Base-by-base conservation (phyloP, 1,140 invertebrate species). In the Harlomillsia oculata region DNA sequence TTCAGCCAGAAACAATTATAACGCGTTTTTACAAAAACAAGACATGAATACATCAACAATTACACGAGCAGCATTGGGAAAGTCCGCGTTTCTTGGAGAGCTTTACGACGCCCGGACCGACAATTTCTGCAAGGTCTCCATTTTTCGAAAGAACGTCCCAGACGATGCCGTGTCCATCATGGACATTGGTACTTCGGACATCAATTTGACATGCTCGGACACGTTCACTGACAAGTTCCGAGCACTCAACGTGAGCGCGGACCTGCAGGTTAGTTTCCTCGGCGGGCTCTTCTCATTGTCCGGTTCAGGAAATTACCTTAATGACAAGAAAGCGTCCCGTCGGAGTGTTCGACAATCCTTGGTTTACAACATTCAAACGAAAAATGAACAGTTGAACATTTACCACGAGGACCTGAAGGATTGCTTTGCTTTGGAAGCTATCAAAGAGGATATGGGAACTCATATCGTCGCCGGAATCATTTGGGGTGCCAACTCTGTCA, bases 71-170 rank as follows among this genome's bases (percentile, higher is more conserved):
- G 53, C 53, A 5, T 32, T 56, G 3, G 53, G 53, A 11, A 29
- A 20, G n/a, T 5, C 23, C 6, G 53, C 53, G 5, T n/a, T 9
- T 13, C 32, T 56, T 8, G 53, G 53, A 6, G 39, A 23, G 5
- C 28, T 54, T 4, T 54, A 54, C 26, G 53, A 54, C 36, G 53
- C 53, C n/a, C 43, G 53, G 5, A 11, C 6, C 4, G 53, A 56
- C 32, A 32, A 25, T 8, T 56, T 56, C 32, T 34, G 43, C 23
- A 29, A 44, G 20, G 8, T 49, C 6, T 37, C 43, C 16, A 2
- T 56, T n/a, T 37, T 56, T 23, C 21, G 39, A 23, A 29, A 20
- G 8, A 34, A 20, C 3, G n/a, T 28, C 8, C 53, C 53, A 14
- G 28, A 3, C 3, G 8, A 6, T 9, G 29, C 53, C 11, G 3